Base-by-base conservation (phyloP, 2,113 vertebrate species). In the Chionomys nivalis region DNA sequence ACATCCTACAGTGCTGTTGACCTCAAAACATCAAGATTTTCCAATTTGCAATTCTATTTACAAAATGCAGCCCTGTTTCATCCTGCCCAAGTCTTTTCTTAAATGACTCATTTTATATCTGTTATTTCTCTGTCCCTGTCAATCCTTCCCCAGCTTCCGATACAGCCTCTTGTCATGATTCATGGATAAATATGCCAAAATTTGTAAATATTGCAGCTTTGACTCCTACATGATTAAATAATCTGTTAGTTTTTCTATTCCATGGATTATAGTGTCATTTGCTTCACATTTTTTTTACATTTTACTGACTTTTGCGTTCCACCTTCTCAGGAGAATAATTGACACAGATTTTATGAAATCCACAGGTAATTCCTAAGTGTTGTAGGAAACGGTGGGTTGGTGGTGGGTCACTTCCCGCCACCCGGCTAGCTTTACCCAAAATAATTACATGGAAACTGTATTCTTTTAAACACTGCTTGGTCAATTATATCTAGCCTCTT, bases 111-210 rank as follows among this genome's bases (percentile, higher is more conserved):
- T 7, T 5, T 85, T 36, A 81, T 14, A 85, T 79, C 1, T 93
- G 7, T 65, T 49, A 16, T n/a, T 31, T 72, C 1, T 7, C 12
- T 89, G 5, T 1, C 4, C 0, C 1, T 19, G 55, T 52, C 8
- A n/a, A 36, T 4, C 0, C 7, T 87, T 82, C 89, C 26, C 83
- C 23, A 61, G 52, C 23, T 44, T 47, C 17, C 72, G 9, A n/a
- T 52, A 8, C 5, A 93, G 24, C 39, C 63, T 96, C 21, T 87
- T n/a, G 10, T 28, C 2, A 33, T 89, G 3, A 58, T 52, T 96
- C 73, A 4, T 3, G 47, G 26, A 79, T 82, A 73, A n/a, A 36
- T 39, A 24, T 10, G 7, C 1, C 21, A 6, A 33, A 24, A 73
- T 72, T 28, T 17, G 9, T 1, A n/a, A 11, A 42, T 33, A 44